A percentile compares a stretch with the other conserved stretches of the same genome.
Evolutionary conservation across 2,888 invertebrate genomes (phyloP).

Genomic region (Lasioglossum zephyrum): DNA sequence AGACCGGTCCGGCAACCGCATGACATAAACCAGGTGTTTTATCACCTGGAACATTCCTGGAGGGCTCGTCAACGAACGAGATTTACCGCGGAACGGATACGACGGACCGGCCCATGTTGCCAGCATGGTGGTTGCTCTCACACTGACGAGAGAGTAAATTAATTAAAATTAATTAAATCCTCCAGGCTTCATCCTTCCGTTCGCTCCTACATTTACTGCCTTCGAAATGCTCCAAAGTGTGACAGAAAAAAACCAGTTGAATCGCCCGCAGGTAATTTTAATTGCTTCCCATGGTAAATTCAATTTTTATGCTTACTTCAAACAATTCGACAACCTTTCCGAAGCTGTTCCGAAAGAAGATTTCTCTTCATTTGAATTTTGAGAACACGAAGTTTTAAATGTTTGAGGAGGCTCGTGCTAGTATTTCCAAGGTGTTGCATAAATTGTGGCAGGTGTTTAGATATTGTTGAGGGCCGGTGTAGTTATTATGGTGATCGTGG

Average conservation of each 20-base stretch:
- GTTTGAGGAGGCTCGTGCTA: neutral
- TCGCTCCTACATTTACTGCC: neutral
- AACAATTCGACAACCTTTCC: neutral
- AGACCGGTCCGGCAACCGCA: neutral
- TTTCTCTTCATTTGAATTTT: neutral
- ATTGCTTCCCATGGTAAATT: neutral
- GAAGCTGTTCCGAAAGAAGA: neutral
- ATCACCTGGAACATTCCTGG: neutral
- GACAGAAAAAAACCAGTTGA: neutral
- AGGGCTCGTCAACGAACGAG: neutral
- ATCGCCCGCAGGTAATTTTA: neutral
- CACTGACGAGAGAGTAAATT: constrained; percentile 17
- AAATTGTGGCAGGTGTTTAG: neutral
- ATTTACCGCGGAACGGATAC: neutral
- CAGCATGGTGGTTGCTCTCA: neutral
- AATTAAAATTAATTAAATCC: constrained; percentile 37
- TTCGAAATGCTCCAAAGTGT: neutral
- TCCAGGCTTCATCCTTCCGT: neutral
- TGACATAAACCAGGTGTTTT: neutral
- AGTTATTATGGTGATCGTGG: neutral
- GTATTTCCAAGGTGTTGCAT: neutral
- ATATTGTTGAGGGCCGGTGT: neutral
- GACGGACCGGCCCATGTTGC: neutral
- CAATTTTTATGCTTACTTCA: neutral
- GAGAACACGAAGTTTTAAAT: neutral